Percentiles rank a stretch among this genome's conserved stretches.
Evolutionary conservation across 2,888 invertebrate species (phyloP).

Genomic region (Napeogenes sylphis): DNA sequence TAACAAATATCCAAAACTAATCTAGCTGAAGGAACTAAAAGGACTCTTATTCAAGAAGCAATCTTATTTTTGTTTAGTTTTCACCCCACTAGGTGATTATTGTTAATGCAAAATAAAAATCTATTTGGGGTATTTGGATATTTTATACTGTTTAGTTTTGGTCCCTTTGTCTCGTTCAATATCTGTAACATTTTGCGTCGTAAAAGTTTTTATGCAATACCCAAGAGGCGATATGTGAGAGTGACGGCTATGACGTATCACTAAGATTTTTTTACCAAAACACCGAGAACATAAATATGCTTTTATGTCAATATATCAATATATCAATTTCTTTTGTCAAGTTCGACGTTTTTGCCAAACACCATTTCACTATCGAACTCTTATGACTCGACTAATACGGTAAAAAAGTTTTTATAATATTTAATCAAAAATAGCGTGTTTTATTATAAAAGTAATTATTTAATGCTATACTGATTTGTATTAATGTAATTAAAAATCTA

Average conservation of each 20-base stretch:
- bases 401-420: too few relatives aligned
- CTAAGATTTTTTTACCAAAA: conserved; percentile 69
- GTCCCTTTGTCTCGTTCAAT: conserved; percentile 30
- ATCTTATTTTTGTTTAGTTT: too few relatives aligned
- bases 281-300: conserved; percentile 73
- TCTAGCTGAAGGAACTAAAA: too few relatives aligned
- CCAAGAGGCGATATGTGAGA: conserved; percentile 59
- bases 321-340: conserved; percentile 70
- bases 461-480: too few relatives aligned
- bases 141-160: conserved; percentile 2
- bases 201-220: conserved; percentile 64
- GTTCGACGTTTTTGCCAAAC: conserved; percentile 51
- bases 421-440: too few relatives aligned
- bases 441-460: too few relatives aligned
- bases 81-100: too few relatives aligned
- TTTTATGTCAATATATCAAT: conserved; percentile 63
- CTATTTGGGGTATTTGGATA: too few relatives aligned
- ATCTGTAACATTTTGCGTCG: conserved; percentile 28
- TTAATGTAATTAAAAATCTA: too few relatives aligned
- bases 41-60: too few relatives aligned
- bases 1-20: too few relatives aligned
- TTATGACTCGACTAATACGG: conserved; percentile 1
- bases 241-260: conserved; percentile 76
- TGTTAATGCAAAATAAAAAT: too few relatives aligned
- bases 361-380: conserved; percentile 36